Conservation (phyloP, 2,888 invertebrate genomes). For the Labia minor region DNA sequence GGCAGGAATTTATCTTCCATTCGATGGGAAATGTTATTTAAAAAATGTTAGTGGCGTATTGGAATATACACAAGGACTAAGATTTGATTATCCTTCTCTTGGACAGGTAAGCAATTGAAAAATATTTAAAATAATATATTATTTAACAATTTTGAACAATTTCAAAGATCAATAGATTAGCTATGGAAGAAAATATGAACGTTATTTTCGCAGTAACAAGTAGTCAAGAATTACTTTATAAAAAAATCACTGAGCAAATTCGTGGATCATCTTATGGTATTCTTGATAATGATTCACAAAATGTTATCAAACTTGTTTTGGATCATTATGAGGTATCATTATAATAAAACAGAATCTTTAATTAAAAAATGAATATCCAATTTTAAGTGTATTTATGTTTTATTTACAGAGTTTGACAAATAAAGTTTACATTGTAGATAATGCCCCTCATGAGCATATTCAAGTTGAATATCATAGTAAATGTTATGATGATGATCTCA, state of each 20-base stretch:
- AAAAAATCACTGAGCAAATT: conserved; percentile 46
- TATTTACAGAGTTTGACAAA: conserved; percentile 39
- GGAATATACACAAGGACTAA: conserved; percentile 45
- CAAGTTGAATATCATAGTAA: conserved; percentile 47
- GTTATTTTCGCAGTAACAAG: conserved; percentile 63
- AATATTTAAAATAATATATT: neutral
- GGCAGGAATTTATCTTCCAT: conserved; percentile 56
- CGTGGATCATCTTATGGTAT: conserved; percentile 55
- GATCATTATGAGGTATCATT: conserved; percentile 52
- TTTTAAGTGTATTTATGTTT: conserved; percentile 9
- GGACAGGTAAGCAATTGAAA: conserved; percentile 38
- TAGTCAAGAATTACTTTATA: conserved; percentile 39
- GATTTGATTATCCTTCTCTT: conserved; percentile 70
- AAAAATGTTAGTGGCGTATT: conserved; percentile 32
- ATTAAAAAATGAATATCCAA: neutral
- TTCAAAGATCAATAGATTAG: conserved; percentile 20
- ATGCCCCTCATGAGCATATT: conserved; percentile 36
- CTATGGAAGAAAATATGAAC: conserved; percentile 54
- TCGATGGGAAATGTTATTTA: conserved; percentile 60
- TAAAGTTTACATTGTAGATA: conserved; percentile 38
- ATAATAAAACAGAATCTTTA: neutral
- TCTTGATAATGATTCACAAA: conserved; percentile 49
- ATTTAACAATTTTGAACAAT: neutral
- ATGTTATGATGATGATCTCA: conserved; percentile 34
- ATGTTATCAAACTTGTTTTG: conserved; percentile 57